A percentile compares a stretch with the other conserved stretches of the same genome.
Evolutionary conservation across 2,113 vertebrate genomes (phyloP).

Genomic region (Pachycephala philippinensis): DNA sequence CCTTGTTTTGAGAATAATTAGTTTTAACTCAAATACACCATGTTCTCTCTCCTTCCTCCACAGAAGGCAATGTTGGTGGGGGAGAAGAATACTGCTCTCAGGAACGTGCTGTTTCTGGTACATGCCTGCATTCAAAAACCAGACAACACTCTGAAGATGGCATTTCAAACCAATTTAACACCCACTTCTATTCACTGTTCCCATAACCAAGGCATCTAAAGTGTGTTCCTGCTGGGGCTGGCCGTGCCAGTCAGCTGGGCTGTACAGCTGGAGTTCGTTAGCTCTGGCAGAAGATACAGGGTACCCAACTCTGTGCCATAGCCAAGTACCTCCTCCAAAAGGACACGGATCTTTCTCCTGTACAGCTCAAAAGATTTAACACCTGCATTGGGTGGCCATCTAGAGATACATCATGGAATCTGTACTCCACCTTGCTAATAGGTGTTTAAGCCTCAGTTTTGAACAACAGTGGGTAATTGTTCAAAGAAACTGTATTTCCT

Average conservation of each 20-base stretch:
- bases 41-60: neutral
- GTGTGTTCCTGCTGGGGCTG: neutral
- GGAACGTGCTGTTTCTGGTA: neutral
- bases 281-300: neutral
- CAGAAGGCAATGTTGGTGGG: neutral
- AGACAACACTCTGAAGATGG: neutral
- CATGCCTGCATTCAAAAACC: neutral
- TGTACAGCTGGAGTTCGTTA: neutral
- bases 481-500: neutral
- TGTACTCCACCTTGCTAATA: neutral
- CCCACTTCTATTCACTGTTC: neutral
- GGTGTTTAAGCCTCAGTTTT: neutral
- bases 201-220: neutral
- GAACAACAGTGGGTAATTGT: accelerated
- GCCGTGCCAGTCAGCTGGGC: neutral
- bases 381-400: accelerated
- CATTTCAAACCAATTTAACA: neutral
- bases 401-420: accelerated
- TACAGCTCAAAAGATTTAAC: neutral
- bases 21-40: neutral
- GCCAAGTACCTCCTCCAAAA: neutral
- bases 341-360: accelerated
- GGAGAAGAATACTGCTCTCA: neutral
- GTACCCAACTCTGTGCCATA: neutral
- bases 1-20: neutral